These are phyloP conservation scores for Branchinecta sandiegonensis DNA, from an alignment of 2,888 invertebrate species.

Conservation along the genomic window DNA sequence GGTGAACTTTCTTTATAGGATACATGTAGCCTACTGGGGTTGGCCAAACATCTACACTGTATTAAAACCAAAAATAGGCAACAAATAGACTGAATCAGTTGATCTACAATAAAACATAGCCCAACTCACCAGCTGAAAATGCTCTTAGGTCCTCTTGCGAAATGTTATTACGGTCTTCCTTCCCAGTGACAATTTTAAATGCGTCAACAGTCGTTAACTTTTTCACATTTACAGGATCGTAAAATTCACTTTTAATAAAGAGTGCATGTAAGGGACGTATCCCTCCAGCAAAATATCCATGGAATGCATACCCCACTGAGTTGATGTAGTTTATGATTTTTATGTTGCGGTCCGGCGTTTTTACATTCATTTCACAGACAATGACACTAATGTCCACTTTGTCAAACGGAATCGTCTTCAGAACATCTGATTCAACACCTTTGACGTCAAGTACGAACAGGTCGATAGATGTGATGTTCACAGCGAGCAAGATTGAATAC, in stretches of 20 bases:
- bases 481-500: neutral
- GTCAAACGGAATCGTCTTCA: constrained; percentile 1
- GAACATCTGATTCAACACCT: neutral
- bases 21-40: too few species aligned
- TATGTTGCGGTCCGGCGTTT: neutral
- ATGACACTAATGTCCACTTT: neutral
- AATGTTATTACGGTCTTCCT: too few species aligned
- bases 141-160: too few species aligned
- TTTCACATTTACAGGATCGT: neutral
- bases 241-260: neutral
- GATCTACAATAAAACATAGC: too few species aligned
- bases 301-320: neutral
- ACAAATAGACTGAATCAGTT: too few species aligned
- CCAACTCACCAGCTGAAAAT: too few species aligned
- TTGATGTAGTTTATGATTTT: neutral
- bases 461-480: neutral
- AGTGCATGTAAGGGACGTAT: neutral
- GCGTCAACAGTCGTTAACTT: neutral
- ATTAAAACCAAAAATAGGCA: too few species aligned
- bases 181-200: neutral
- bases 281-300: neutral
- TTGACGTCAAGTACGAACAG: neutral
- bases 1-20: too few species aligned
- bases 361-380: neutral
- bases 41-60: too few species aligned